These are phyloP conservation scores for Sturnus vulgaris DNA, from an alignment of 2,113 vertebrate species.

Conservation along the genomic window DNA sequence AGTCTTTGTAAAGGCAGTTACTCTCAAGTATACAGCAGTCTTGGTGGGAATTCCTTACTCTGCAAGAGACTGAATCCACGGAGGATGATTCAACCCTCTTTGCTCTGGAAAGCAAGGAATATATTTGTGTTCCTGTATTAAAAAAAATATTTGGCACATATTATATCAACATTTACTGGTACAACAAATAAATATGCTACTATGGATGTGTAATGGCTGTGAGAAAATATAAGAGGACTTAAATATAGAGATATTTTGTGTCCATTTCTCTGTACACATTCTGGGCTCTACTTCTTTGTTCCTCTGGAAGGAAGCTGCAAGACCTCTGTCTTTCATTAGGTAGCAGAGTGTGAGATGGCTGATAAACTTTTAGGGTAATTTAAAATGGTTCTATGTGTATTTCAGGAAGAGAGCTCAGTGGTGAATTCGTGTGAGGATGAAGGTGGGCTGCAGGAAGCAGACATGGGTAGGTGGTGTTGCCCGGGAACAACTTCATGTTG, in stretches of 20 bases:
- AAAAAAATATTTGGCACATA: neutral
- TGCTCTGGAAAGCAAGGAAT: neutral
- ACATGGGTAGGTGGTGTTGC: neutral
- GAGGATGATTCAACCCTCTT: neutral
- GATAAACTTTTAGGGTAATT: neutral
- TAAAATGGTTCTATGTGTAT: neutral
- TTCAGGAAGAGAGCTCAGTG: neutral
- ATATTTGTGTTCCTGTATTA: neutral
- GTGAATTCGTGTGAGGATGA: neutral
- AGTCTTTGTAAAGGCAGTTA: neutral
- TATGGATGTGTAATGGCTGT: neutral
- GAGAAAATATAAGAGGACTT: neutral
- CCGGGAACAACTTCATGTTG: neutral
- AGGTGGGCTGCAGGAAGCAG: neutral
- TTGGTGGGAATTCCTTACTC: neutral
- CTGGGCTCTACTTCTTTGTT: neutral
- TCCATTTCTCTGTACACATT: neutral
- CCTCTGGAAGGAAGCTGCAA: neutral
- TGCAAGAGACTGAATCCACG: neutral
- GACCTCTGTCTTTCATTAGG: neutral
- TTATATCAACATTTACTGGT: neutral
- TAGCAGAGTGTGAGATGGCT: neutral
- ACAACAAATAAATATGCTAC: neutral
- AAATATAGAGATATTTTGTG: neutral
- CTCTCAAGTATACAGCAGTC: neutral